A percentile compares a stretch with the other conserved stretches of the same genome.
These are phyloP conservation scores for Phortica magna DNA, from an alignment of 2,888 invertebrate genomes.

Conservation along the genomic window DNA sequence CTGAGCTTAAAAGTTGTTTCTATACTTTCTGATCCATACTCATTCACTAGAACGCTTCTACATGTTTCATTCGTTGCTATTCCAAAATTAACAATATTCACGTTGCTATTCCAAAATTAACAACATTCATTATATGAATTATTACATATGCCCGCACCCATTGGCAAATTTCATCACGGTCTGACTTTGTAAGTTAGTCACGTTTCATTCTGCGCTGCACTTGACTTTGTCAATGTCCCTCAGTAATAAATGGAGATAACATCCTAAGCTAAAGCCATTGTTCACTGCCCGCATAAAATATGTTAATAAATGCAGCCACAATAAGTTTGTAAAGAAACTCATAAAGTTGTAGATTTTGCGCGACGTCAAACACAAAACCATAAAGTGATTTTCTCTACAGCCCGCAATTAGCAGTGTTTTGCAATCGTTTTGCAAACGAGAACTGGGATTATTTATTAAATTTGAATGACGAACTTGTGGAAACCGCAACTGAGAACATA, in stretches of 20 bases:
- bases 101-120: background rate
- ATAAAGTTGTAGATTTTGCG: background rate
- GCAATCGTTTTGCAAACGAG: background rate
- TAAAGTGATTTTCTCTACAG: background rate
- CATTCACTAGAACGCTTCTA: no score
- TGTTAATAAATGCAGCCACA: constrained; percentile 19
- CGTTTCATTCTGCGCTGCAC: constrained; percentile 22
- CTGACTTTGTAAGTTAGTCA: constrained; percentile 30
- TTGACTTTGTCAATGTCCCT: constrained; percentile 20
- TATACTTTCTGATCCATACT: no score
- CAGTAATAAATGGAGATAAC: background rate
- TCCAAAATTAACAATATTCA: background rate
- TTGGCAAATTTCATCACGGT: constrained; percentile 1
- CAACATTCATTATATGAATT: constrained; percentile 20
- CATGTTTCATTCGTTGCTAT: no score
- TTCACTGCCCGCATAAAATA: constrained; percentile 27
- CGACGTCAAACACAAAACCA: background rate
- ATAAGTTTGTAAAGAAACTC: constrained; percentile 24
- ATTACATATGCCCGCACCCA: constrained; percentile 19
- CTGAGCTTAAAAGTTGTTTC: no score
- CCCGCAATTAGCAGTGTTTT: constrained; percentile 11
- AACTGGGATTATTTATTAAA: background rate
- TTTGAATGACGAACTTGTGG: no score
- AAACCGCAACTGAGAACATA: no score
- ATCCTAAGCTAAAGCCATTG: background rate